phyloP scores from a whole-genome alignment of 2,888 invertebrate genomes.

The Pinctada fucata region DNA sequence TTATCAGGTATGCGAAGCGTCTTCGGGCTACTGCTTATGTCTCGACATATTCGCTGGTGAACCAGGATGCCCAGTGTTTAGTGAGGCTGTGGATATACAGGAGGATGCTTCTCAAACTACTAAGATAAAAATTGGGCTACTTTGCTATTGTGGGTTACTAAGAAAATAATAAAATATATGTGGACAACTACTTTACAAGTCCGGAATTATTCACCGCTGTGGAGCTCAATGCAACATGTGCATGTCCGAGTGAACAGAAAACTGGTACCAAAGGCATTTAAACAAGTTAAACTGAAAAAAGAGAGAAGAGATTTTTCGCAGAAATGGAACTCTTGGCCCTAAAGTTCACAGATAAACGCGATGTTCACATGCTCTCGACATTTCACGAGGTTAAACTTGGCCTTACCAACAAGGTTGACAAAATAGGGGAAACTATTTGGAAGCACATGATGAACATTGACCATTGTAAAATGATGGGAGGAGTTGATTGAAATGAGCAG shows the following conservation, averaged over 20 bases:
- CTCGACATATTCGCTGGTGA: constrained; percentile 42
- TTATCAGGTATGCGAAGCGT: constrained; percentile 36
- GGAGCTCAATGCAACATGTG: constrained; percentile 16
- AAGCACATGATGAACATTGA: constrained; percentile 29
- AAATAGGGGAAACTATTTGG: constrained; percentile 1
- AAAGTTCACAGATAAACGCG: constrained; percentile 23
- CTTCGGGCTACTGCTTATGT: constrained; percentile 30
- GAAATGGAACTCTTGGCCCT: constrained; percentile 25
- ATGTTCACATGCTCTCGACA: constrained; percentile 37
- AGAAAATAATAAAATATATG: constrained; percentile 33
- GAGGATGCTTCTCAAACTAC: constrained; percentile 18
- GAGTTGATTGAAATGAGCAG: constrained; percentile 46
- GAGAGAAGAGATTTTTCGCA: constrained; percentile 27
- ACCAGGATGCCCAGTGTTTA: constrained; percentile 24
- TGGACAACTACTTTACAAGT: constrained; percentile 44
- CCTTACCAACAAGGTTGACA: constrained; percentile 12
- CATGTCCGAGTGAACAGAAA: constrained; percentile 30
- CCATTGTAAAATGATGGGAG: constrained; percentile 40
- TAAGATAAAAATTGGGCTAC: constrained; percentile 36
- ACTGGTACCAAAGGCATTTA: constrained; percentile 30
- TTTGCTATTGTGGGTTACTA: constrained; percentile 29
- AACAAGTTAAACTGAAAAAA: constrained; percentile 9
- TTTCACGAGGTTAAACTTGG: constrained; percentile 24
- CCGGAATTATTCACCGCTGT: constrained; percentile 35
- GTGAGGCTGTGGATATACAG: constrained; percentile 10